These are phyloP conservation scores for Diachrysia chrysitis DNA, from an alignment of 2,888 invertebrate genomes.

Conservation along the genomic window DNA sequence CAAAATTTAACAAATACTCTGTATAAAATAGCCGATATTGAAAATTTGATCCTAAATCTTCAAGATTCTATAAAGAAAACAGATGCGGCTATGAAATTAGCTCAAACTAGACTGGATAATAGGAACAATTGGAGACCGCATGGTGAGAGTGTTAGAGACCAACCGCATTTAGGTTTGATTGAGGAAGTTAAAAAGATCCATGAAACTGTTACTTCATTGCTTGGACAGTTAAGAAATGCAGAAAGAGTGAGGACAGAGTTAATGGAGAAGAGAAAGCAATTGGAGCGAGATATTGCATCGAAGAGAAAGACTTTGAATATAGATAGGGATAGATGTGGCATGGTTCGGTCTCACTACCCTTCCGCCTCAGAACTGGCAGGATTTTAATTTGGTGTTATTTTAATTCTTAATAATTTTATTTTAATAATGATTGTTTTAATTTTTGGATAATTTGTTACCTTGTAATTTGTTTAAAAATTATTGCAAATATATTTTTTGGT, in stretches of 20 bases:
- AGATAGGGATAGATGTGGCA: constrained; percentile 91
- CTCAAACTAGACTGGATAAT: constrained; percentile 95
- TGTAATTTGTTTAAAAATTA: neutral
- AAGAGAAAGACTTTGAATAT: constrained; percentile 92
- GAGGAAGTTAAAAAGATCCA: constrained; percentile 93
- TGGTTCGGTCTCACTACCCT: constrained; percentile 92
- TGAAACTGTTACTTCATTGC: constrained; percentile 91
- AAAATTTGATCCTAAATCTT: constrained; percentile 92
- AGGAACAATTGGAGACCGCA: constrained; percentile 92
- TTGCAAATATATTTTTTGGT: neutral
- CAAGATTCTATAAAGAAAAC: constrained; percentile 92
- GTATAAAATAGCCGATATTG: constrained; percentile 93
- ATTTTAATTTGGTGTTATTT: constrained; percentile 61
- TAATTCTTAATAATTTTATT: constrained; percentile 5
- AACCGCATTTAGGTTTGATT: constrained; percentile 92
- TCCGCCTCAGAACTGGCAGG: constrained; percentile 91
- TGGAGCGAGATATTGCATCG: constrained; percentile 92
- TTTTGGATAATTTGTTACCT: neutral
- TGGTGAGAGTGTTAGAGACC: constrained; percentile 95
- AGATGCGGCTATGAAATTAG: constrained; percentile 95
- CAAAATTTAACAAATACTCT: constrained; percentile 92
- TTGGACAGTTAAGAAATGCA: constrained; percentile 91
- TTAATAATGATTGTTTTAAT: neutral
- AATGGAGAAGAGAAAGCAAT: constrained; percentile 87
- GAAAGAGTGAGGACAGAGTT: constrained; percentile 87